Base-by-base conservation (phyloP, 2,888 invertebrate species). In the Miltochrista miniata region DNA sequence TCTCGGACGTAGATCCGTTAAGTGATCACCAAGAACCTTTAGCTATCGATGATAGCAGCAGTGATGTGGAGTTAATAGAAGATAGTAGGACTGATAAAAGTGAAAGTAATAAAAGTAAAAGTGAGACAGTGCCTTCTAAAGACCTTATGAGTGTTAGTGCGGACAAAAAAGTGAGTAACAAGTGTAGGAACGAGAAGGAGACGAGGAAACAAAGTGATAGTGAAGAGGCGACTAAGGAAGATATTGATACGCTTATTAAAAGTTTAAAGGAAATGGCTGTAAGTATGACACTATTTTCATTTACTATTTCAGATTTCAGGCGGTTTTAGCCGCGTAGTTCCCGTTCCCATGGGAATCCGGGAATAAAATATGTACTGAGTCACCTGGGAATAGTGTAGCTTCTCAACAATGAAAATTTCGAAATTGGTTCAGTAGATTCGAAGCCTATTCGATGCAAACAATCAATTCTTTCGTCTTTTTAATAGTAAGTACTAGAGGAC, bases 21-120 rank as follows among this genome's bases (percentile, higher is more conserved):
- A 87, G 87, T 44, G 66, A 74, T 10, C 68, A 73, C 0, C 70
- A 61, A 1, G 90, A 90, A 50, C 80, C 88, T 0, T 61, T 87
- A 0, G 80, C 85, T 0, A 65, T 90, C 0, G 92, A 92, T 39
- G 92, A 92, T 50, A 92, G 92, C 58, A 90, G 90, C 58, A 92
- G 92, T 81, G 92, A 92, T 35, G 88, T 92, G 0, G 92, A 92
- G 74, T 68, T 92, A 41, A 76, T 92, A 1, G 90, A 90, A 51
- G 87, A 85, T 46, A 73, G 60, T 61, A 68, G 68, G 49, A 63
- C 66, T 54, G 83, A 82, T 59, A 83, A 77, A 74, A 79, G 81
- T 83, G 84, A 80, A 60, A 67, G 53, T 48, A 78, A 75, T 64
- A 79, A 79, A 82, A 82, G 82, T 63, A 69, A 59, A 57, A 61